Evolutionary conservation across 1,140 invertebrate species (phyloP), one percentile per base, ranked within the genome.

Genomic region (Caenorhabditis brenneri): DNA sequence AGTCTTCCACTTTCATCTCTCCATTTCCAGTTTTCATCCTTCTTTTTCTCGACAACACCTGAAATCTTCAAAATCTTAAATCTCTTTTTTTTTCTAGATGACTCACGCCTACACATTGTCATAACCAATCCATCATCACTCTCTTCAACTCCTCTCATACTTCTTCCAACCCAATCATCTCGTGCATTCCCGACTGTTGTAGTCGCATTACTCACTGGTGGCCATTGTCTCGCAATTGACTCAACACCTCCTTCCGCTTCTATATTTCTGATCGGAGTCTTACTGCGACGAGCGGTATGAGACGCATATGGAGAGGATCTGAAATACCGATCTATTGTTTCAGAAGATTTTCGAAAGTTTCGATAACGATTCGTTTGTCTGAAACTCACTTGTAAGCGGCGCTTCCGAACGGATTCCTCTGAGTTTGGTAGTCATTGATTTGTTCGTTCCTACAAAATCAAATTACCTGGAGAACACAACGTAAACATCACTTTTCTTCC

Each of bases 1-100:
- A 85, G 65, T 24, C 49, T 5, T 36, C 85, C 85, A 22, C 78
- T 53, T 46, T 86, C 85, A 78, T 86, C 85, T 42, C 65, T 69
- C 79, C 79, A 84, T 27, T 82, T 85, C 85, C 85, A 86, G 36
- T 85, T 86, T 27, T 86, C 83, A 84, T 86, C 79, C 22, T 74
- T 84, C 29, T 85, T 86, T 49, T 53, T 86, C 83, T 86, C 83
- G 60, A 86, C 81, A 22, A 86, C 83, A 48, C 85, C 85, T 86
- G 79, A 22, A 85, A 86, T 42, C n/a, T 36, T 65, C 19, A 5
- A 74, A 74, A 19, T 19, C 16, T 33, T 10, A 1, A 12, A n/a
- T 39, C 22, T 22, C 27, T 80, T 36, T 79, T 33, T 9, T 10
- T 19, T 24, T 79, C 46, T n/a, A n/a, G n/a, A n/a, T n/a, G n/a